Evolutionary conservation across 1,140 invertebrate species (phyloP).

Genomic region (Lepidurus apus): DNA sequence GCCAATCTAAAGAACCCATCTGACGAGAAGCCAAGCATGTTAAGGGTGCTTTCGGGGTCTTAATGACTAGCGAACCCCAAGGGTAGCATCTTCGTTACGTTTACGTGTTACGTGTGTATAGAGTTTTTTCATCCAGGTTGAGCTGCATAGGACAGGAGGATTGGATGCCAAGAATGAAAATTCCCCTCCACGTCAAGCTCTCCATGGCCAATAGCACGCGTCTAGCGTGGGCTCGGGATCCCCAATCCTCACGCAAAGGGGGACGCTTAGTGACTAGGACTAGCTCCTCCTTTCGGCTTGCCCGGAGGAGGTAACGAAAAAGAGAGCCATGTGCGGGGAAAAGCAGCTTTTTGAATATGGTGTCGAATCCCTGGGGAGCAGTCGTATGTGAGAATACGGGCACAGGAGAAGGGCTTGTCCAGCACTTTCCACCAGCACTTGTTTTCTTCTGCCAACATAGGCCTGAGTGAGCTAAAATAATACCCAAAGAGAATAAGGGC

Average conservation of each 20-base stretch:
- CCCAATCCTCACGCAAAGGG: conserved; percentile 5
- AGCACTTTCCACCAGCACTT: neutral
- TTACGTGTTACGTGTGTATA: neutral
- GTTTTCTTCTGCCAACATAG: neutral
- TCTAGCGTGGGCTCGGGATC: neutral
- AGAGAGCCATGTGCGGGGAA: neutral
- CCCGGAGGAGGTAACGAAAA: neutral
- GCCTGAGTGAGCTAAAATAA: neutral
- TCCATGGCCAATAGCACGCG: conserved; percentile 4
- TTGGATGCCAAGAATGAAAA: conserved; percentile 10
- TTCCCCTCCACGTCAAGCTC: neutral
- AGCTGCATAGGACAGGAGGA: neutral
- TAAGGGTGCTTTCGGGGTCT: neutral
- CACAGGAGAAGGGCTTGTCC: neutral
- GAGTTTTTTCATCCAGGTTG: neutral
- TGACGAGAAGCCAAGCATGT: neutral
- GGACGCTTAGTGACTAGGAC: neutral
- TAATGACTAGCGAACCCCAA: neutral
- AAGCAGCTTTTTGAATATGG: conserved; percentile 11
- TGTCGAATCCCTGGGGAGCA: conserved; percentile 4
- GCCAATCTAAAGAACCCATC: neutral
- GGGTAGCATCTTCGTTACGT: neutral
- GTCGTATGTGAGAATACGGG: neutral
- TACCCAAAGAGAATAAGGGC: neutral
- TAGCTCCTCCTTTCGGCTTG: conserved; percentile 1